Conservation (phyloP, 1,140 invertebrate species). For the Aphelenchoides besseyi region DNA sequence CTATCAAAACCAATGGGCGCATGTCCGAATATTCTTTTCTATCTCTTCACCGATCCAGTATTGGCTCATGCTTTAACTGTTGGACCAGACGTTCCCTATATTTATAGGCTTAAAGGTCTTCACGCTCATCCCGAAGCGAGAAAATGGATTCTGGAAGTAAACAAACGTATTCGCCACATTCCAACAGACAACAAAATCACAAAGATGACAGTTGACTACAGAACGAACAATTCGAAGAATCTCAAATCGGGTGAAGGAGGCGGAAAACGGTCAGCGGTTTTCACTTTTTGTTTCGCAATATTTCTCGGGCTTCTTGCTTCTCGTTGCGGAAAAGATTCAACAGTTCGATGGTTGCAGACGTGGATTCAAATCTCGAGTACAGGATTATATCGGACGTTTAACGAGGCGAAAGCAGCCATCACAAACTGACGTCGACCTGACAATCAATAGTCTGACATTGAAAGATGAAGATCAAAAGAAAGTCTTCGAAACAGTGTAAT, state of each 20-base stretch:
- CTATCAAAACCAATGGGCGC: slow-evolving; percentile 62
- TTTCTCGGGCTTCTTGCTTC: not conserved
- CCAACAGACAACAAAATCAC: not conserved
- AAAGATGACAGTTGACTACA: too few species aligned
- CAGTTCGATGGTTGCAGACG: not conserved
- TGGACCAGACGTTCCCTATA: slow-evolving; percentile 65
- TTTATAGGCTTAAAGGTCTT: slow-evolving; percentile 65
- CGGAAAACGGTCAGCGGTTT: too few species aligned
- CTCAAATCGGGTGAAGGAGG: not conserved
- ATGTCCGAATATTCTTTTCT: slow-evolving; percentile 60
- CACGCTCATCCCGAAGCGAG: slow-evolving; percentile 64
- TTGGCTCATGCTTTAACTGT: slow-evolving; percentile 43
- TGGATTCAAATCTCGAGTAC: not conserved
- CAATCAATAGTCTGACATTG: too few species aligned
- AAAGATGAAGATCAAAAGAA: too few species aligned
- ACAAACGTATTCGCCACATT: slow-evolving; percentile 7
- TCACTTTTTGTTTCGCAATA: too few species aligned
- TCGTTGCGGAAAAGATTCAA: not conserved
- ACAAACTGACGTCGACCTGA: too few species aligned
- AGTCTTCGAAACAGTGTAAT: too few species aligned
- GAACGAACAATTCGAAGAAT: not conserved
- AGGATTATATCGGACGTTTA: too few species aligned
- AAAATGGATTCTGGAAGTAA: slow-evolving; percentile 27
- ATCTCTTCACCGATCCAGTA: slow-evolving; percentile 8
- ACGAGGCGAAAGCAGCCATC: too few species aligned